These are phyloP conservation scores for Pheosia tremula DNA, from an alignment of 2,888 invertebrate genomes.

Conservation along the genomic window DNA sequence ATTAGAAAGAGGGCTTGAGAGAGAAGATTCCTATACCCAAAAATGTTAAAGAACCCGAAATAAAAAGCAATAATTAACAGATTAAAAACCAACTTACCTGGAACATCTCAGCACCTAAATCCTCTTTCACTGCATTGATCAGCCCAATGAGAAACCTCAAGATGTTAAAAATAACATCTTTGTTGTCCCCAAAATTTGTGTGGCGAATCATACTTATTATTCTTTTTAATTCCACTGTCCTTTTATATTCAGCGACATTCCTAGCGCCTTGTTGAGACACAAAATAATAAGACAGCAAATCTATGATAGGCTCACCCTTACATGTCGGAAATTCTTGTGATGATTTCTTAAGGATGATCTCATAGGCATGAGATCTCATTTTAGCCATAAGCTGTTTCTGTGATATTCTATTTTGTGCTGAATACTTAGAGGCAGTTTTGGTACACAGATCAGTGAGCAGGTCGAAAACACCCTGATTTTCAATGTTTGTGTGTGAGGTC, in stretches of 20 bases:
- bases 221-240: constrained; percentile 62
- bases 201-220: constrained; percentile 55
- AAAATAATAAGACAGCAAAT: constrained; percentile 68
- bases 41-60: too few relatives aligned
- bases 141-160: constrained; percentile 63
- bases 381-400: constrained; percentile 58
- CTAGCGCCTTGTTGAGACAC: constrained; percentile 60
- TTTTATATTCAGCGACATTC: constrained; percentile 70
- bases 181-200: constrained; percentile 57
- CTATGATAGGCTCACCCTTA: constrained; percentile 62
- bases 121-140: constrained; percentile 59
- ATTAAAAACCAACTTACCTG: constrained; percentile 52
- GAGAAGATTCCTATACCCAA: too few relatives aligned
- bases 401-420: constrained; percentile 56
- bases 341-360: constrained; percentile 72
- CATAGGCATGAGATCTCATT: constrained; percentile 72
- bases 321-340: constrained; percentile 45
- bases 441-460: constrained; percentile 69
- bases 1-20: too few relatives aligned
- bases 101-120: constrained; percentile 63
- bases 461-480: constrained; percentile 64
- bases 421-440: constrained; percentile 64
- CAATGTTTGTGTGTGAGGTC: constrained; percentile 26
- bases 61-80: too few relatives aligned
- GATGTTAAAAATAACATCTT: constrained; percentile 55